Evolutionary conservation across 2,888 invertebrate genomes (phyloP), one percentile per base, ranked within the genome.

Genomic region (Catocala fraxini): DNA sequence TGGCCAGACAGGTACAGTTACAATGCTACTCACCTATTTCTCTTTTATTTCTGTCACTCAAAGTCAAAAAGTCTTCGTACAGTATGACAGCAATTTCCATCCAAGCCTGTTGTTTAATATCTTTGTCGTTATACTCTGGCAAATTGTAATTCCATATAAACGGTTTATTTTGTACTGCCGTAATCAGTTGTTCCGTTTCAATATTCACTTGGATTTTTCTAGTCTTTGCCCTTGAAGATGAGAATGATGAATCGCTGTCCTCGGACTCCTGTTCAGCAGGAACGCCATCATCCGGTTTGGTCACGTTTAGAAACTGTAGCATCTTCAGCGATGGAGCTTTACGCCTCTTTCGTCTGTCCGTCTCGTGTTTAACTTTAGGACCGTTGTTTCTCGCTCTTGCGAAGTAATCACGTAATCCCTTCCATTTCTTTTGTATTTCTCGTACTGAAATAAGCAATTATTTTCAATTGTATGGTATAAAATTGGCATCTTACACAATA

Each of bases 121-220:
- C 73, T 63, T 56, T 77, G 46, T 77, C 71, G 51, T 58, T 70
- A 49, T 77, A 71, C 55, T 77, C 70, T 54, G 56, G 46, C 39
- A 47, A 51, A 46, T 45, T 68, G 12, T 59, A 53, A 63, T 77
- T 77, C 77, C 77, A 77, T 54, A 77, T 53, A 59, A 73, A 77
- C 51, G 69, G 73, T 60, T 65, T 64, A 46, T 57, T 73, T 49
- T 77, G 66, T 63, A 77, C 69, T 65, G 70, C 71, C 4, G 59
- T 68, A 15, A 77, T 75, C 12, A 77, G 70, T 43, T 64, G 59
- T 56, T 73, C 71, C 10, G 77, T 71, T 46, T 75, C 77, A 39
- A 77, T 55, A 12, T 51, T 39, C 9, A 63, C 55, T 51, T 58
- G 54, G n/a, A 51, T 47, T 51, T 63, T 57, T 11, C 45, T 45